Evolutionary conservation across 2,888 invertebrate species (phyloP).

Genomic region (Lordiphosa andalusiaca): DNA sequence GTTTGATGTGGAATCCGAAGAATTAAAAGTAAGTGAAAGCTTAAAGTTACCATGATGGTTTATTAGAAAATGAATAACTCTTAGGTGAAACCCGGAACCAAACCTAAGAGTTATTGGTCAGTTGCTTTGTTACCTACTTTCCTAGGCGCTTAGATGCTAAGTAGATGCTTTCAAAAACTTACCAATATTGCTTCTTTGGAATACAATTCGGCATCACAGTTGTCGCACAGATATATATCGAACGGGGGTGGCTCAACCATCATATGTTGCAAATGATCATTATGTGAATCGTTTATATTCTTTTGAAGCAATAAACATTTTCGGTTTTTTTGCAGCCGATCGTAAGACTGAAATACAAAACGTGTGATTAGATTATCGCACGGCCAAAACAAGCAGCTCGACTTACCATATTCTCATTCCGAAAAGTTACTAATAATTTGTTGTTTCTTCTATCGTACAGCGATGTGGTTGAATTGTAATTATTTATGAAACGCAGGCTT

Average conservation of each 20-base stretch:
- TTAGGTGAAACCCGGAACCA: too few species aligned
- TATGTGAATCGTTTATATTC: conserved; percentile 71
- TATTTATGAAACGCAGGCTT: conserved; percentile 85
- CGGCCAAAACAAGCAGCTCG: too few species aligned
- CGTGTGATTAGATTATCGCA: too few species aligned
- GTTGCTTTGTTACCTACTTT: too few species aligned
- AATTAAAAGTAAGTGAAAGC: too few species aligned
- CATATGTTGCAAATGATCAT: conserved; percentile 80
- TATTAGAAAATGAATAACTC: too few species aligned
- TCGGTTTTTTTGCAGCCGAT: conserved; percentile 78
- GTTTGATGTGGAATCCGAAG: too few species aligned
- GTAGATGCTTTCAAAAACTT: conserved; percentile 34
- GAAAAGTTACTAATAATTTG: conserved; percentile 86
- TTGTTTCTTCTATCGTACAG: conserved; percentile 85
- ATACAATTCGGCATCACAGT: conserved; percentile 87
- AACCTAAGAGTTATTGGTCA: too few species aligned
- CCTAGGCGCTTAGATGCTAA: too few species aligned
- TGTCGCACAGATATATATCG: conserved; percentile 88
- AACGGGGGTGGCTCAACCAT: conserved; percentile 83
- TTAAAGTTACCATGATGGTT: too few species aligned
- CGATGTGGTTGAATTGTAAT: conserved; percentile 87
- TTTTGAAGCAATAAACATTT: conserved; percentile 81
- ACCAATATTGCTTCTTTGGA: conserved; percentile 82
- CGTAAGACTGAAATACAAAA: conserved; percentile 74
- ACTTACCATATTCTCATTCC: conserved; percentile 86